Conservation (phyloP, 1,140 invertebrate species). For the Diplogasteroides magnus region DNA sequence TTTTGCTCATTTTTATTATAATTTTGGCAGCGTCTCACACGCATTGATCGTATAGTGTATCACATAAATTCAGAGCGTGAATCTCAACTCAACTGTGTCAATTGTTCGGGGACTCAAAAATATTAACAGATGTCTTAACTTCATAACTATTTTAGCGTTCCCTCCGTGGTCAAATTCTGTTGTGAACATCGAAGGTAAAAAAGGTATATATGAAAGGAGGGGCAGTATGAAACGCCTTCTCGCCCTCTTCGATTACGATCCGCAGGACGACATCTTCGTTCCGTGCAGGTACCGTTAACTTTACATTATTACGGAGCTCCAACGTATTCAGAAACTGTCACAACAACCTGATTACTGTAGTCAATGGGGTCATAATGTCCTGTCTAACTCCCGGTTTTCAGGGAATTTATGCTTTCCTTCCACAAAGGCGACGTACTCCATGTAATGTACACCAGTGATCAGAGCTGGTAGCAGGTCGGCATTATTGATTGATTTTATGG, state of each 20-base stretch:
- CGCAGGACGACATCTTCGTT: constrained; percentile 86
- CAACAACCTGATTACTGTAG: too few relatives aligned
- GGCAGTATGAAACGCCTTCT: constrained; percentile 27
- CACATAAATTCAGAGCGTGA: background rate
- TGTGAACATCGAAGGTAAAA: constrained; percentile 51
- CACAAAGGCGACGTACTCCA: constrained; percentile 89
- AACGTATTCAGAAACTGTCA: too few relatives aligned
- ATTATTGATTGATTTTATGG: too few relatives aligned
- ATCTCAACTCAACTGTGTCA: background rate
- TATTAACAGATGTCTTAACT: too few relatives aligned
- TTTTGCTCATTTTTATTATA: too few relatives aligned
- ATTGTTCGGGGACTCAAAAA: background rate
- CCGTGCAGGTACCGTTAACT: constrained; percentile 65
- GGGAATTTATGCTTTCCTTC: constrained; percentile 86
- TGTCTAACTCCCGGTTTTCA: too few relatives aligned
- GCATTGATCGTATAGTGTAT: background rate
- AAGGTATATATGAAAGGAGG: constrained; percentile 2
- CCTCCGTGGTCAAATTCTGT: constrained; percentile 58
- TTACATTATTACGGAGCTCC: too few relatives aligned
- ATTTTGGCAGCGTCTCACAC: too few relatives aligned
- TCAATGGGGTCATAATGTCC: too few relatives aligned
- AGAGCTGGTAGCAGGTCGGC: constrained; percentile 67
- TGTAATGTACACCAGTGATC: constrained; percentile 75
- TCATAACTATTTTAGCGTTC: too few relatives aligned
- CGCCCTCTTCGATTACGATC: constrained; percentile 95